phyloP scores from a whole-genome alignment of 2,888 invertebrate genomes.

The Blastobasis adustella region DNA sequence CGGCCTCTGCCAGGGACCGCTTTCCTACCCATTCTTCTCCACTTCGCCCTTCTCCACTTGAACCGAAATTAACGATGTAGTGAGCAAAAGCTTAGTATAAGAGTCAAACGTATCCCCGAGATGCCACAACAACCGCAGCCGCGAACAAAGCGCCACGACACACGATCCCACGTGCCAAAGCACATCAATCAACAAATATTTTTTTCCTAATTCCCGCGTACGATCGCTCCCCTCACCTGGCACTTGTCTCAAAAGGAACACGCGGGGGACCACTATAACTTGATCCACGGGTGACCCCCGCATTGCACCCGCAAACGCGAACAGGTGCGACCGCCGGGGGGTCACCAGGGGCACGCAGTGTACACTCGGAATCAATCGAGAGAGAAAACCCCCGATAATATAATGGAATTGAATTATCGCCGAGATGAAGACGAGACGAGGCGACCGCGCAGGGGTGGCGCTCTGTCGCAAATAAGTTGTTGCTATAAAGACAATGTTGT shows the following conservation, averaged over 20 bases:
- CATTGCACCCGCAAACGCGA: too few species aligned
- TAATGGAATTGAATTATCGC: constrained; percentile 72
- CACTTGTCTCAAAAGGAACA: constrained; percentile 28
- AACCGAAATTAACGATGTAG: too few species aligned
- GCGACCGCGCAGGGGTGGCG: constrained; percentile 11
- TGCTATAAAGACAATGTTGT: too few species aligned
- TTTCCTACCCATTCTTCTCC: too few species aligned
- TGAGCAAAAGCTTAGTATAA: too few species aligned
- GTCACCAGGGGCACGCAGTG: background rate
- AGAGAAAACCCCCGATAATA: constrained; percentile 58
- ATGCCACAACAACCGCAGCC: too few species aligned
- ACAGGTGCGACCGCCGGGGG: background rate
- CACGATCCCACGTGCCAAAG: constrained; percentile 20
- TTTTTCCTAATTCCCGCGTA: constrained; percentile 23
- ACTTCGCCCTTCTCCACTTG: too few species aligned
- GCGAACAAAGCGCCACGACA: too few species aligned
- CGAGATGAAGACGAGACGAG: constrained; percentile 52
- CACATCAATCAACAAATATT: constrained; percentile 41
- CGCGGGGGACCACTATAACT: constrained; percentile 1
- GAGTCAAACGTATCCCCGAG: too few species aligned
- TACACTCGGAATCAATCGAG: constrained; percentile 54
- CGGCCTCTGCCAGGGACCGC: too few species aligned
- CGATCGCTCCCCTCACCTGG: constrained; percentile 34
- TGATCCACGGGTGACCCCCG: too few species aligned
- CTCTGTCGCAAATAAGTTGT: background rate